Evolutionary conservation across 2,888 invertebrate species (phyloP), one percentile per base, ranked within the genome.

Genomic region (Micoletzkya japonica): DNA sequence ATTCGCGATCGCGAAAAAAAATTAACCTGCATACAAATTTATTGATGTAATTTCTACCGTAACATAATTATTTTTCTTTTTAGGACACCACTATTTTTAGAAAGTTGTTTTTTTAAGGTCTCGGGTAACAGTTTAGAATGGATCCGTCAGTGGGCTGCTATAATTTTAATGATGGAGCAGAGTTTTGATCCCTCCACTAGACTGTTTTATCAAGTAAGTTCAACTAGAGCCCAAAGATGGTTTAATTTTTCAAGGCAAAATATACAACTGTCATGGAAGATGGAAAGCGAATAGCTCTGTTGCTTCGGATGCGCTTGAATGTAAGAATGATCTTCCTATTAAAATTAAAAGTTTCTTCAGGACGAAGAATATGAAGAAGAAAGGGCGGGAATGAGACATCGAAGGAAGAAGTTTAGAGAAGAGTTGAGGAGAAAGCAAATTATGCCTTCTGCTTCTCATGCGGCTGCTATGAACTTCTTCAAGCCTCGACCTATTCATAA

Each of bases 91-190:
- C 24, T 52, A 6, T n/a, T 52, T 52, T 52, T 52, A 14, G n/a
- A 26, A 32, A 59, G 37, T 26, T 60, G 26, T 7, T 57, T 30
- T 4, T 30, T 57, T 37, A n/a, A 72, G 72, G 95, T 97, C 78
- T 94, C 95, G 0, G 95, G 95, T 87, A 95, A 95, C 0, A 90
- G 94, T 77, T 95, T 96, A 86, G 97, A 97, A 87, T 97, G 96
- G 95, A 94, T 96, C 87, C 89, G 97, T 83, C 90, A 96, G 90
- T 97, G 96, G 96, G 96, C 96, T 0, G 89, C 96, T 74, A 96
- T 97, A 74, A 95, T 97, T 39, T 88, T 97, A 76, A 95, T 96
- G 32, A 94, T 97, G 56, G 97, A 97, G 86, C 89, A 96, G 86
- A 95, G 95, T 26, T 94, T 96, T 0, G 92, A 93, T 72, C 95